phyloP scores from a whole-genome alignment of 2,797 vertebrate species.

The Tauraco hartlaubi region DNA sequence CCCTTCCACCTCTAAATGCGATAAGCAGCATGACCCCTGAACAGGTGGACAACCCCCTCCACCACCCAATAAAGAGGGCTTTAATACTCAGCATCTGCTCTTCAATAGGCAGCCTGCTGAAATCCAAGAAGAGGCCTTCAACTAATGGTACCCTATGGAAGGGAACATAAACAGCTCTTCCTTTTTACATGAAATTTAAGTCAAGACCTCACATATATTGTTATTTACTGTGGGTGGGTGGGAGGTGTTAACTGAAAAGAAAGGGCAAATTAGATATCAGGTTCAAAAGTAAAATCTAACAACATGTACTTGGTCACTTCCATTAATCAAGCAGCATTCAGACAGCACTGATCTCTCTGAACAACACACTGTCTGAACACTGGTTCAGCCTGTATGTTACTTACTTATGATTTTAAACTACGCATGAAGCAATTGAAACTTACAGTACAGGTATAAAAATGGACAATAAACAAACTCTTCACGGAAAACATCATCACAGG shows the following conservation, averaged over 20 bases:
- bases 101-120: not conserved
- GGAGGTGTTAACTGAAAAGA: not conserved
- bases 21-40: not conserved
- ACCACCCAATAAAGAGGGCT: not conserved
- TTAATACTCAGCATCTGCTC: not conserved
- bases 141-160: not conserved
- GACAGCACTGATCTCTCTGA: not conserved
- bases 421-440: not conserved
- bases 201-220: not conserved
- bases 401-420: not conserved
- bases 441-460: not conserved
- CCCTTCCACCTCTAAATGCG: not conserved
- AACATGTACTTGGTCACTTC: not conserved
- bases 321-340: not conserved
- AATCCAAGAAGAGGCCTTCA: not conserved
- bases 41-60: fast-evolving
- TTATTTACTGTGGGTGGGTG: not conserved
- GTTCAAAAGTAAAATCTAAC: not conserved
- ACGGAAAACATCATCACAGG: not conserved
- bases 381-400: not conserved
- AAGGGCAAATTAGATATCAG: not conserved
- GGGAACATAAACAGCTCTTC: not conserved
- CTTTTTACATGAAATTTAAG: not conserved
- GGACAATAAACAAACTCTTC: not conserved
- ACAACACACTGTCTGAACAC: not conserved